These are phyloP conservation scores for Cliona cf. orientalis DNA, from an alignment of 37 sponge, comb jelly and placozoan species.

Conservation along the genomic window DNA sequence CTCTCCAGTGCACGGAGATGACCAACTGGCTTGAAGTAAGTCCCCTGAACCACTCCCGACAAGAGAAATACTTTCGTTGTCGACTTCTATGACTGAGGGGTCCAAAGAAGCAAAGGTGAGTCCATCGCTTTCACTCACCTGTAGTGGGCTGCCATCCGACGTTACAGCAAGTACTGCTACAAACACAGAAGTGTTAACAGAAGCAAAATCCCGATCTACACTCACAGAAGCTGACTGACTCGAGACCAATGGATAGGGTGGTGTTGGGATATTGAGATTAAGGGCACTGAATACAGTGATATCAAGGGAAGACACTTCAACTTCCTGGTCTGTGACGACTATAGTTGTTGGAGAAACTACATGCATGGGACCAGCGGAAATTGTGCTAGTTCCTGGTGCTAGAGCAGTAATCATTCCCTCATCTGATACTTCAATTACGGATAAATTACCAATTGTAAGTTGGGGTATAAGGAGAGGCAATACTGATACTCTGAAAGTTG, in stretches of 20 bases:
- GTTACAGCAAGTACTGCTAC: conserved; percentile 40
- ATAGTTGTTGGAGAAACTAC: conserved; percentile 18
- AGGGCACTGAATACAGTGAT: conserved; percentile 50
- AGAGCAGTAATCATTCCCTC: conserved; percentile 19
- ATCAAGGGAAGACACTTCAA: conserved; percentile 35
- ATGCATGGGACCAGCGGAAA: conserved; percentile 30
- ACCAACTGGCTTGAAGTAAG: conserved; percentile 28
- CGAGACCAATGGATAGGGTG: conserved; percentile 19
- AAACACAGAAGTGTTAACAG: conserved; percentile 6
- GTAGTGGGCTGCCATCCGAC: conserved; percentile 44
- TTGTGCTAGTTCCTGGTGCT: conserved; percentile 43
- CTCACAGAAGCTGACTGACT: conserved; percentile 17
- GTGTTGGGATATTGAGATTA: conserved; percentile 7
- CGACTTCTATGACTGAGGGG: conserved; percentile 19
- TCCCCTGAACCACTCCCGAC: conserved; percentile 41
- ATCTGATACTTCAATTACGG: conserved; percentile 21
- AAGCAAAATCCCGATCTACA: conserved; percentile 25
- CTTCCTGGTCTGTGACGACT: conserved; percentile 3
- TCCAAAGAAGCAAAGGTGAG: conserved; percentile 39
- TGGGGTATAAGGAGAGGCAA: conserved; percentile 28
- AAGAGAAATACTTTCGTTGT: background rate
- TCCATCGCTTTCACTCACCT: background rate
- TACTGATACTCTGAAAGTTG: conserved; percentile 27
- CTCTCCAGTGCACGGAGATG: conserved; percentile 25
- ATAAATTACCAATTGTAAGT: conserved; percentile 28